Evolutionary conservation across 2,797 vertebrate genomes (phyloP), one percentile per base, ranked within the genome.

Genomic region (Thripadectes ignobilis): DNA sequence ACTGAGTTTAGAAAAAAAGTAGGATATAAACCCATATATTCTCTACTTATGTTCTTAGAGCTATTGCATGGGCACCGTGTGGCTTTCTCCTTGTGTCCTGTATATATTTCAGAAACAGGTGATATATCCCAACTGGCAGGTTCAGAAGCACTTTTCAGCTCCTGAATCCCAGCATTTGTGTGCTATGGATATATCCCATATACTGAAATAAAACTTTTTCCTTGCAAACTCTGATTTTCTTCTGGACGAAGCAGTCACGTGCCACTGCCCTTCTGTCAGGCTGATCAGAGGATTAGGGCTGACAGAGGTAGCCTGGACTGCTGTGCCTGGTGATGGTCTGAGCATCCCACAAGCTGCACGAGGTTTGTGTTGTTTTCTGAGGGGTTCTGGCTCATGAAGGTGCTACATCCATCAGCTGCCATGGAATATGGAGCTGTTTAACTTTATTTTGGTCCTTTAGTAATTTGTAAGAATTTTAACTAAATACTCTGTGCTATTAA

Each of bases 241-340:
- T 81, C 59, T 61, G 34, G 48, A 72, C 46, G 34, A 75, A 85
- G 45, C 2, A 2, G 54, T 65, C 12, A 2, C 3, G 7, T 61
- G 41, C 0, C 1, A 61, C 30, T 2, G 4, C 29, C 26, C 49
- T 87, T 36, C 39, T 0, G 0, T 26, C 34, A 68, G 26, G 8
- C 5, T 78, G 61, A 39, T 65, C 49, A 63, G 68, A 77, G 49
- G 41, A 68, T 26, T 26, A 24, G 34, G 21, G 14, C 58, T 83
- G 66, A 65, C 22, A n/a, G 45, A 81, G n/a, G 23, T 36, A 74
- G 34, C 10, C 54, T 45, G 41, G 57, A 41, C n/a, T 78, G 36
- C 69, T 83, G 17, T 78, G 26, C 48, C 66, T 45, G 26, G 27
- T 4, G 2, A 32, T 23, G 17, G 8, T 45, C 51, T 66, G 30